Conservation (phyloP, 2,888 invertebrate species). For the Chalcis sispes region DNA sequence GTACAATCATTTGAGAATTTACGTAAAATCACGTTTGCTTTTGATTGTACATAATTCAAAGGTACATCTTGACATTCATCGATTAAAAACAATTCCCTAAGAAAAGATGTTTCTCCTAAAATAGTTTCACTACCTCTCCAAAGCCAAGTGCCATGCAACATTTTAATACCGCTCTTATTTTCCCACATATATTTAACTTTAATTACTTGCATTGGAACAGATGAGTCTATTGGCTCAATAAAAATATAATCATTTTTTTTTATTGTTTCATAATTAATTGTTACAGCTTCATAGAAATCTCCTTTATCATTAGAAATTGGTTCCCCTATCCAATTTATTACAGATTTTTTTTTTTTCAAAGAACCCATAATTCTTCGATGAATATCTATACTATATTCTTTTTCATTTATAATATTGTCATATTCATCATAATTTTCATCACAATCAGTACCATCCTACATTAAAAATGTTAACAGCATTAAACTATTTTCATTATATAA, state of each 20-base stretch:
- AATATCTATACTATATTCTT: conserved; percentile 21
- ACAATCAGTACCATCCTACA: conserved; percentile 79
- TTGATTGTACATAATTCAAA: conserved; percentile 74
- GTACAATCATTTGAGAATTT: not conserved
- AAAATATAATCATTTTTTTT: conserved; percentile 83
- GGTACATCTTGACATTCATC: conserved; percentile 85
- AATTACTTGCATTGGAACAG: conserved; percentile 82
- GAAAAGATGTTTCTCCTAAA: conserved; percentile 87
- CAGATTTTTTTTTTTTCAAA: conserved; percentile 11
- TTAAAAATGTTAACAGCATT: too few relatives aligned
- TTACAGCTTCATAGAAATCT: conserved; percentile 73
- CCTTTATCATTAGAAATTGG: conserved; percentile 78
- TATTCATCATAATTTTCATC: conserved; percentile 79
- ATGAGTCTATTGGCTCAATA: conserved; percentile 82
- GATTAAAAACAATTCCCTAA: conserved; percentile 84
- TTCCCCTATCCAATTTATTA: conserved; percentile 81
- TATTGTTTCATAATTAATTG: conserved; percentile 77
- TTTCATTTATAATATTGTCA: conserved; percentile 57
- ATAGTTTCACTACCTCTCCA: conserved; percentile 85
- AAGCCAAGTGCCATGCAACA: conserved; percentile 85
- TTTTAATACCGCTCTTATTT: conserved; percentile 78
- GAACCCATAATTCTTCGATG: conserved; percentile 6
- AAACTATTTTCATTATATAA: too few relatives aligned
- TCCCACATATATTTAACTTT: conserved; percentile 86
- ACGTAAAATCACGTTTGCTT: conserved; percentile 30